A percentile compares a stretch with the other conserved stretches of the same genome.
Evolutionary conservation across 1,140 invertebrate species (phyloP).

Genomic region (Sitobion miscanthi): DNA sequence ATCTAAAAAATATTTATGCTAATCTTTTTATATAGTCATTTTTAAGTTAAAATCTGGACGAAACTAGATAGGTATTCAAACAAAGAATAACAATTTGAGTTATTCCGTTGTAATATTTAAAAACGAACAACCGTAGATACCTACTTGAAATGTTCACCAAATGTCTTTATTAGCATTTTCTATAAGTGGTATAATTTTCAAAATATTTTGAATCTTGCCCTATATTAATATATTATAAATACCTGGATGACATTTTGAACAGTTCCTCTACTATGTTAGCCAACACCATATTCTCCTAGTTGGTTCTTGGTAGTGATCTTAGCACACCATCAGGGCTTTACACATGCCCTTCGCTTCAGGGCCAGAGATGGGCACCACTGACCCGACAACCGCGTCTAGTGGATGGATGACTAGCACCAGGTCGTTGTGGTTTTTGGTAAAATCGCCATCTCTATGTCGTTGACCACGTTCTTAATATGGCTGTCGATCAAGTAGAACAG

Average conservation of each 20-base stretch:
- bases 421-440: slow-evolving; percentile 78
- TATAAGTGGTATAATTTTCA: neutral
- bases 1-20: too few relatives aligned
- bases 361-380: slow-evolving; percentile 75
- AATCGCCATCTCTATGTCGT: slow-evolving; percentile 91
- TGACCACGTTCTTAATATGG: slow-evolving; percentile 88
- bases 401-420: slow-evolving; percentile 86
- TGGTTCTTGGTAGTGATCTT: slow-evolving; percentile 72
- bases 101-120: too few relatives aligned
- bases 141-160: neutral
- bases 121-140: too few relatives aligned
- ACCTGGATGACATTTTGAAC: slow-evolving; percentile 70
- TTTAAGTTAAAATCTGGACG: too few relatives aligned
- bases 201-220: neutral
- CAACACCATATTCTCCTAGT: slow-evolving; percentile 72
- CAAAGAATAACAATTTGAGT: too few relatives aligned
- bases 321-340: slow-evolving; percentile 70
- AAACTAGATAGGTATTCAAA: too few relatives aligned
- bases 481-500: slow-evolving; percentile 94
- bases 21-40: too few relatives aligned
- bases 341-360: slow-evolving; percentile 74
- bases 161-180: neutral
- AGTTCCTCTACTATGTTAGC: slow-evolving; percentile 70
- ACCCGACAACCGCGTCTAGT: slow-evolving; percentile 75
- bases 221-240: neutral